Base-by-base conservation (phyloP, 2,888 invertebrate species). In the Tachina lurida region DNA sequence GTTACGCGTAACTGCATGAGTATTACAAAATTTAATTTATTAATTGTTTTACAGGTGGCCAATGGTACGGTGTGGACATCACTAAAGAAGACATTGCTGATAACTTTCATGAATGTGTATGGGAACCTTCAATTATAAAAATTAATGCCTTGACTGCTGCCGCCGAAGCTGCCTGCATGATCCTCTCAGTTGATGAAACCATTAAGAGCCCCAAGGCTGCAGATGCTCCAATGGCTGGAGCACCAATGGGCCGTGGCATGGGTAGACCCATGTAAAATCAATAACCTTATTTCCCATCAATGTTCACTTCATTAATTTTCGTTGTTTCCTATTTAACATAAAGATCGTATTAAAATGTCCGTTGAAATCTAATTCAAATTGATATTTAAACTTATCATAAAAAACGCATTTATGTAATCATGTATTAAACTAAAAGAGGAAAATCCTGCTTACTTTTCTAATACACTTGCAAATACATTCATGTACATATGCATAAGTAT, bases 91-190 rank as follows among this genome's bases (percentile, higher is more conserved):
- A 98, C 91, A 97, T 99, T 87, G 95, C 96, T 0, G 98, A 99
- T 91, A 99, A 99, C 93, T 97, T 96, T 93, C 95, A 95, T 68
- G 95, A 95, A 7, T 99, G 98, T 93, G 98, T 99, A 77, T 99
- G 99, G 99, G 99, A 99, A 93, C 99, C 99, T 0, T 96, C 98
- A 10, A 94, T 99, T 56, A 97, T 99, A 74, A 99, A 99, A 94
- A 96, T 97, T 87, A 99, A 99, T 93, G 99, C 99, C 0, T 94
- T 99, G 88, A 97, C 97, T 0, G 99, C 99, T 15, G 99, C 99
- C 0, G 95, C 97, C 84, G 99, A 97, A 93, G 99, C 99, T 3
- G 97, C 99, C 15, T 98, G 98, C 88, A 95, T 99, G 91, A 94
- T 99, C 89, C 94, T 99, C 10, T 98, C 98, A 0, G 98, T 99